These are phyloP conservation scores for Saccostrea cuccullata DNA, from an alignment of 1,140 invertebrate genomes.

Conservation along the genomic window DNA sequence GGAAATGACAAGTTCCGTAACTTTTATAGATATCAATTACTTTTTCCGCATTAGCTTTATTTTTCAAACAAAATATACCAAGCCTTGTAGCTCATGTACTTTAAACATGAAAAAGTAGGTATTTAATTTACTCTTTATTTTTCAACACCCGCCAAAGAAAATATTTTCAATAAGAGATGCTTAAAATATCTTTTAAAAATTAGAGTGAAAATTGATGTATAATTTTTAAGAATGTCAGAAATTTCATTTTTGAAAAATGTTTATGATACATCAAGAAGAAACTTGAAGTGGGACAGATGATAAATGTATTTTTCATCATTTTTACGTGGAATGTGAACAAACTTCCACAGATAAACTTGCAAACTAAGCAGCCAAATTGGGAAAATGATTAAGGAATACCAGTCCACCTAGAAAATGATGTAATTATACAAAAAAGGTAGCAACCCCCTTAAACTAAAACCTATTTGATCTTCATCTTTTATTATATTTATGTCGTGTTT, in stretches of 20 bases:
- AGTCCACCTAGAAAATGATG: background rate
- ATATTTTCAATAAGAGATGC: background rate
- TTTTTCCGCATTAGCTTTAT: background rate
- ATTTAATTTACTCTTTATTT: background rate
- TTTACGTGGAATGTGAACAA: slow-evolving; percentile 17
- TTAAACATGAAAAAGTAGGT: background rate
- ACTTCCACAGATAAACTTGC: slow-evolving; percentile 22
- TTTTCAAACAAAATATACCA: background rate
- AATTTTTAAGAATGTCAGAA: slow-evolving; percentile 26
- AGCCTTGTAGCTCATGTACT: background rate
- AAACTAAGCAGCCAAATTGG: background rate
- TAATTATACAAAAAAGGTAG: background rate
- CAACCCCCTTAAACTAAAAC: background rate
- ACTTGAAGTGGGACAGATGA: background rate
- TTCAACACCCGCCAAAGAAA: background rate
- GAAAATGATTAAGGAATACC: background rate
- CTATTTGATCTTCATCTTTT: no score
- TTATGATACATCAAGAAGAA: background rate
- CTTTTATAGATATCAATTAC: background rate
- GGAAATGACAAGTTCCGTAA: slow-evolving; percentile 19
- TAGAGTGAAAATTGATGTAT: slow-evolving; percentile 9
- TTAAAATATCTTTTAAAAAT: slow-evolving; percentile 5
- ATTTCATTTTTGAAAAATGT: slow-evolving; percentile 34
- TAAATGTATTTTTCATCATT: slow-evolving; percentile 29
- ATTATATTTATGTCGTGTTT: no score